Evolutionary conservation across 2,888 invertebrate genomes (phyloP), one percentile per base, ranked within the genome.

Genomic region (Ectemnius lituratus): DNA sequence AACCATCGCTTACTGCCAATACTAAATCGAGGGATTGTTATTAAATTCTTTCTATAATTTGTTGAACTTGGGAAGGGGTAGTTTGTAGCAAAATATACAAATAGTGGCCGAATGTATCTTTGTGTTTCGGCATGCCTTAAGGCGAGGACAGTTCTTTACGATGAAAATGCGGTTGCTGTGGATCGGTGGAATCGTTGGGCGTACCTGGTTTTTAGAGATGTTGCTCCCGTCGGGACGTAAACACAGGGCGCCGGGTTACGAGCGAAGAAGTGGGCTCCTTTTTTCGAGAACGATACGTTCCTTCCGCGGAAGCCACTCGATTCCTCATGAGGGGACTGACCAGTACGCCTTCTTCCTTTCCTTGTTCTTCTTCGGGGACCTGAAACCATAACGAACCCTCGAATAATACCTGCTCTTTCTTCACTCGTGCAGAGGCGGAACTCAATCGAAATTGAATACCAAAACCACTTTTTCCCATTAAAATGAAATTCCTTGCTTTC

Each of bases 181-280:
- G 75, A 67, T 73, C 82, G 79, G 80, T 82, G 82, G 80, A 84
- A 84, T 81, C 75, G 81, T 82, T 84, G 83, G 84, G 78, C 83
- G 82, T 85, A 85, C 81, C 86, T 81, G 84, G 80, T 85, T 87
- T 84, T 87, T 82, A 79, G 82, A 80, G 81, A 83, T 79, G 82
- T 83, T 83, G 83, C 84, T 86, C 80, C 85, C 85, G 85, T 88
- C 83, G 84, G 85, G 82, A 84, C 85, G 85, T 87, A 87, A 87
- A 87, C 82, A 86, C 82, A 84, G 83, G 85, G 84, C 82, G 80
- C 82, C 76, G 76, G 80, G 80, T 85, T 87, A 85, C 84, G 83
- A 85, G 74, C 78, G 57, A 70, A 45, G 57, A 72, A 45, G 72
- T 67, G 57, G 67, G 76, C 37, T 75, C 81, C 69, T 84, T 84